Conservation (phyloP, 2,888 invertebrate species). For the Zootermopsis nevadensis region DNA sequence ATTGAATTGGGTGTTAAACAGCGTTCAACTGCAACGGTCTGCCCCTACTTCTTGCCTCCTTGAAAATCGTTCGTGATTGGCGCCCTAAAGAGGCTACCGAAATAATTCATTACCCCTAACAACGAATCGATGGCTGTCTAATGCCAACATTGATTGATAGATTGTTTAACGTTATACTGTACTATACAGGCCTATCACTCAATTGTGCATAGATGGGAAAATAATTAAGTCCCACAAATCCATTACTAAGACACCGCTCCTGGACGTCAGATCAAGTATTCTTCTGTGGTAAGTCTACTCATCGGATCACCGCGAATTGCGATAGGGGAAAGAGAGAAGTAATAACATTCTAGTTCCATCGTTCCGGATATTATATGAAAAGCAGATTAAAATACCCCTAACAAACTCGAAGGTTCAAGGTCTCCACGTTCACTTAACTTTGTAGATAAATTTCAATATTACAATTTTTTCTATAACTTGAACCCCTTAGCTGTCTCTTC, state of each 20-base stretch:
- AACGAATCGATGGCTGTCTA: background rate
- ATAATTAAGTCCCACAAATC: background rate
- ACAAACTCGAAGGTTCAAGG: no score
- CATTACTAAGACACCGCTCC: background rate
- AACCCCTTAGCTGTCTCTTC: no score
- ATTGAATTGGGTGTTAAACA: conserved; percentile 1
- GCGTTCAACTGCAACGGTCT: background rate
- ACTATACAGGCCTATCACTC: background rate
- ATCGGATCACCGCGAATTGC: no score
- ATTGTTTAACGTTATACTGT: background rate
- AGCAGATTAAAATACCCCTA: no score
- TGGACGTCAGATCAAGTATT: background rate
- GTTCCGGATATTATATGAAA: no score
- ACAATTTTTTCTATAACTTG: no score
- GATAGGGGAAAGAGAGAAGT: no score
- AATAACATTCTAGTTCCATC: no score
- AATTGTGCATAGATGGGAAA: background rate
- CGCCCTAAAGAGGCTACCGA: background rate
- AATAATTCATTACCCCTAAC: background rate
- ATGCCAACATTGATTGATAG: background rate
- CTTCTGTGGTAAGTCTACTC: no score
- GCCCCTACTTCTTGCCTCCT: background rate
- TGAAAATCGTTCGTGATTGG: background rate
- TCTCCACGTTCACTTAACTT: no score
- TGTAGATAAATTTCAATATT: no score